phyloP scores from a whole-genome alignment of 1,140 invertebrate species.

The Nebria ingens region DNA sequence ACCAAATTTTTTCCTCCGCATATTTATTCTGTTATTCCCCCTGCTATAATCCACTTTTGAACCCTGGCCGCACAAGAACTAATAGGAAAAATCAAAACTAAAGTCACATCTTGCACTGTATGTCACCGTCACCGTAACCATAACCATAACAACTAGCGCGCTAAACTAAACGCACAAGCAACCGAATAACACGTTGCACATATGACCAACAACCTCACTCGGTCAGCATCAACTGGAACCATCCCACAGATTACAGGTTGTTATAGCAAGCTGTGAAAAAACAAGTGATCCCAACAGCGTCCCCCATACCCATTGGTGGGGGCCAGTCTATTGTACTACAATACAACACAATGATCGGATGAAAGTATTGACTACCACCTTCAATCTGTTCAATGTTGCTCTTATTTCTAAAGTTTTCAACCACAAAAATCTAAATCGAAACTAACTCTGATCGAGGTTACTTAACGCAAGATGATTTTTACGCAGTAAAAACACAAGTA shows the following conservation, averaged over 20 bases:
- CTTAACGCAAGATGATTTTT: no score
- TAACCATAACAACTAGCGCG: constrained; percentile 11
- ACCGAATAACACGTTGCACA: background rate
- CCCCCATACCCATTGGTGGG: background rate
- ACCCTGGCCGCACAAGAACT: background rate
- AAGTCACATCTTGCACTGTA: background rate
- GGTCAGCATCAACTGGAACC: background rate
- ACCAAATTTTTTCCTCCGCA: no score
- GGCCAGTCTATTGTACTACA: background rate
- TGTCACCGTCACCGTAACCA: constrained; percentile 6
- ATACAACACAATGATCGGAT: background rate
- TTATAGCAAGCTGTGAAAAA: constrained; percentile 24
- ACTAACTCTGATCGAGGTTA: no score
- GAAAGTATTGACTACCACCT: background rate
- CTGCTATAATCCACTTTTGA: background rate
- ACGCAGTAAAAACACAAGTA: no score
- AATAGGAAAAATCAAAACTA: background rate
- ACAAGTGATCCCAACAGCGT: constrained; percentile 16
- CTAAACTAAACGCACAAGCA: background rate
- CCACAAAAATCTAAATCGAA: no score
- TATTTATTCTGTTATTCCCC: background rate
- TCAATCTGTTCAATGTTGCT: no score
- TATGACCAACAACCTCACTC: background rate
- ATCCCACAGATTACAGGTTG: constrained; percentile 24
- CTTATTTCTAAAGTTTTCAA: no score